phyloP scores from a whole-genome alignment of 2,797 vertebrate genomes.

The Acanthurus leucopareius region DNA sequence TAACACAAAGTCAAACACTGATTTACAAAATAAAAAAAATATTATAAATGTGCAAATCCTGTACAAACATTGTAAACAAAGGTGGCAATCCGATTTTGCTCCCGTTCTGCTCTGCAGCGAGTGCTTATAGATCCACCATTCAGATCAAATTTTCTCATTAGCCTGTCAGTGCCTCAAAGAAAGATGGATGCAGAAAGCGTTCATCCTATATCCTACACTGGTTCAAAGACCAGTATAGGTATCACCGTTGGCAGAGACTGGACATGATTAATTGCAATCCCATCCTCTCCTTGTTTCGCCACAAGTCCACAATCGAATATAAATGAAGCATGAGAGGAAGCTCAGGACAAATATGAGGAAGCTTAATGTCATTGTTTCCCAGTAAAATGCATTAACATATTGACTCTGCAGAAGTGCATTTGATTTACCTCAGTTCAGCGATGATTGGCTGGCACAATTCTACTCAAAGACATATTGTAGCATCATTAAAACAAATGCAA shows the following conservation, averaged over 20 bases:
- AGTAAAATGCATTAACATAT: conserved; percentile 61
- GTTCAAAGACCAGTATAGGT: conserved; percentile 56
- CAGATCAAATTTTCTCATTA: conserved; percentile 72
- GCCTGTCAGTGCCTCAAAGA: conserved; percentile 50
- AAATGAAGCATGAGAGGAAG: conserved; percentile 60
- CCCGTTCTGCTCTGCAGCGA: conserved; percentile 38
- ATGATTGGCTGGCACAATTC: conserved; percentile 55
- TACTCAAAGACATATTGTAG: conserved; percentile 36
- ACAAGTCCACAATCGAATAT: conserved; percentile 57
- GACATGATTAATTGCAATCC: conserved; percentile 72
- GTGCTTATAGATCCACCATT: conserved; percentile 67
- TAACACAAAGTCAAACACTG: conserved; percentile 17
- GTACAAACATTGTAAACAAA: conserved; percentile 22
- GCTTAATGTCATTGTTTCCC: conserved; percentile 49
- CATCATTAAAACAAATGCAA: conserved; percentile 21
- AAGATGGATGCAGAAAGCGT: conserved; percentile 58
- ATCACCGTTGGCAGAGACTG: conserved; percentile 52
- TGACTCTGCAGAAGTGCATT: conserved; percentile 46
- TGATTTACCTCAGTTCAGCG: conserved; percentile 27
- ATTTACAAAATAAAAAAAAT: conserved; percentile 4
- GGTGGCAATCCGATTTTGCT: conserved; percentile 43
- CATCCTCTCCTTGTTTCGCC: conserved; percentile 44
- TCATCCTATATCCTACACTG: conserved; percentile 36
- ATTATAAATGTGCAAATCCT: conserved; percentile 24
- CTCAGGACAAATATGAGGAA: conserved; percentile 54